Base-by-base conservation (phyloP, 35 echinoderm and acorn worm species). In the Ophiothrix spiculata region DNA sequence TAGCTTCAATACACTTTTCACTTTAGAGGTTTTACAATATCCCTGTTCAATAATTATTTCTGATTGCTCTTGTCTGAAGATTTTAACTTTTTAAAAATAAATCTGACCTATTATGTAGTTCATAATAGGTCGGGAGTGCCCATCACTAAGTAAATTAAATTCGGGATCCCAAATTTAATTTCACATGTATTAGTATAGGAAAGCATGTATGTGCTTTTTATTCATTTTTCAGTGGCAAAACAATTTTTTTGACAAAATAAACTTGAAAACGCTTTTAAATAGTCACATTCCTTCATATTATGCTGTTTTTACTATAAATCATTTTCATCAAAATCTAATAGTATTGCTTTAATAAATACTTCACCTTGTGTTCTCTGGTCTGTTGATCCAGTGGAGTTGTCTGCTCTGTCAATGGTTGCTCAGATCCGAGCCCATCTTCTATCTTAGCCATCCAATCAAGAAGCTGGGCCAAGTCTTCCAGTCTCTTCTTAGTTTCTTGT, bases 361-460 rank as follows among this genome's bases (percentile, higher is more conserved):
- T 23, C 78, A 97, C 94, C 88, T 93, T 93, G 79, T 97, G 94
- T 15, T 91, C 86, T 64, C 89, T 78, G 1, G 39, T 83, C 78
- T 94, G 91, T 35, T 91, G 85, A 25, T 75, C 88, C 8, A 99
- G 80, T 16, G 89, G 37, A 34, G 64, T 23, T 14, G 41, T 21
- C 28, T 85, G 80, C 80, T 94, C 96, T 32, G 86, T 76, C 85
- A 99, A 82, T 16, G 90, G 96, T 56, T 94, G 96, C 56, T 99
- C 92, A 33, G 39, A 86, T 29, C 89, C 96, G 75, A 99, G 82
- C 15, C 46, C 73, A 39, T 88, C 86, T 83, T 99, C 92, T 28
- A 89, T 89, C 69, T 88, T 85, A 31, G 89, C 88, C 13, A 99
- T 86, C 96, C 96, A 99, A 41, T 94, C 92, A 42, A 94, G 86